A percentile compares a stretch with the other conserved stretches of the same genome.
These are phyloP conservation scores for Cerastis rubricosa DNA, from an alignment of 2,888 invertebrate genomes.

Conservation along the genomic window DNA sequence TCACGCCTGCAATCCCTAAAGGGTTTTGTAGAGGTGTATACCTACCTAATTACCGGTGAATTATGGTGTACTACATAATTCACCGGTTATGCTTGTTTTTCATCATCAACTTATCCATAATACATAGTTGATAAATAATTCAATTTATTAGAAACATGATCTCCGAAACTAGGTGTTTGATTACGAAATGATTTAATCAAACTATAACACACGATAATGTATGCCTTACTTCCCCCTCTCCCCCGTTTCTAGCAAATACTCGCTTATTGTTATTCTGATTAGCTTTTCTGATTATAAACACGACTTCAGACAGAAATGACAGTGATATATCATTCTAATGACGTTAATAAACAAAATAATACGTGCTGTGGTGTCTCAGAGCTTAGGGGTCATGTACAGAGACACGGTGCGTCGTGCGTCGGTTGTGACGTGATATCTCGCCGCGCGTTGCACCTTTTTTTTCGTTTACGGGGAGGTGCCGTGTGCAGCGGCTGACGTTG, in stretches of 20 bases:
- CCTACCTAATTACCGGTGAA: not conserved
- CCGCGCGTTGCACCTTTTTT: too few species aligned
- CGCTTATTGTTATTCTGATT: constrained; percentile 10
- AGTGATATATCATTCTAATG: constrained; percentile 6
- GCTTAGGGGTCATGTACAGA: not conserved
- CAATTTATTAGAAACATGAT: constrained; percentile 15
- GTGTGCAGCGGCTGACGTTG: too few species aligned
- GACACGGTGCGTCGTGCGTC: too few species aligned
- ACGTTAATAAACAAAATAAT: constrained; percentile 1
- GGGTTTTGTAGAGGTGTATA: not conserved
- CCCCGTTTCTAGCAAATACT: not conserved
- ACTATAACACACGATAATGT: not conserved
- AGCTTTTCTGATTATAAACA: constrained; percentile 22
- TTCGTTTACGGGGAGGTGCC: too few species aligned
- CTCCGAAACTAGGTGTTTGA: constrained; percentile 6
- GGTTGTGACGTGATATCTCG: too few species aligned
- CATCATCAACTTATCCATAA: not conserved
- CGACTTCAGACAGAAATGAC: not conserved
- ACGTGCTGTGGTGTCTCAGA: constrained; percentile 7
- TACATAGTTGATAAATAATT: not conserved
- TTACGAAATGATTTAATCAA: constrained; percentile 5
- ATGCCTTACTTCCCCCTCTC: not conserved
- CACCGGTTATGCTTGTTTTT: not conserved
- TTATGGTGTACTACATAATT: not conserved
- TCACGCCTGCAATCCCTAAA: not conserved